Evolutionary conservation across 2,888 invertebrate genomes (phyloP).

Genomic region (Acutogordius australiensis): DNA sequence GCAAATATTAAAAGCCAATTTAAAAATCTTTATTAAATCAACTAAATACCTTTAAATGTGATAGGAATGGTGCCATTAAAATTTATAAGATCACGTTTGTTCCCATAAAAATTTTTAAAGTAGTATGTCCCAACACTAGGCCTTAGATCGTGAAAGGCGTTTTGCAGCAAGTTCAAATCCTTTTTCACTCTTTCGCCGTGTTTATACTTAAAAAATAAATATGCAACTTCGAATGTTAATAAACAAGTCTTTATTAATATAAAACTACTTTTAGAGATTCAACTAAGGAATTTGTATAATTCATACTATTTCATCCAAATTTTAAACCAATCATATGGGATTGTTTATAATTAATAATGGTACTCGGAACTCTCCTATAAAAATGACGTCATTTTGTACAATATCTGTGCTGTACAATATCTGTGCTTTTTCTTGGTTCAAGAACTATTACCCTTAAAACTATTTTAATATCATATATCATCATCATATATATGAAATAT

Average conservation of each 20-base stretch:
- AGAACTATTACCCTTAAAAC: no score
- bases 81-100: constrained; percentile 22
- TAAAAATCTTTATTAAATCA: background rate
- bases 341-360: no score
- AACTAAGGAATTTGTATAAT: background rate
- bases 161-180: background rate
- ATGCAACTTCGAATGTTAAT: background rate
- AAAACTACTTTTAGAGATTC: background rate
- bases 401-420: no score
- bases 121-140: constrained; percentile 15
- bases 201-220: background rate
- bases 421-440: no score
- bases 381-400: no score
- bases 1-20: background rate
- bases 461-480: no score
- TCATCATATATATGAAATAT: no score
- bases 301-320: no score
- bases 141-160: background rate
- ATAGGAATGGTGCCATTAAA: constrained; percentile 28
- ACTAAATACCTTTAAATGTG: constrained; percentile 23
- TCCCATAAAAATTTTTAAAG: constrained; percentile 21
- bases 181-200: background rate
- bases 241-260: background rate
- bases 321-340: no score
- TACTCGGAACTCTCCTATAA: no score